phyloP scores from a whole-genome alignment of 2,888 invertebrate species.

The Meiosimyza platycephala region DNA sequence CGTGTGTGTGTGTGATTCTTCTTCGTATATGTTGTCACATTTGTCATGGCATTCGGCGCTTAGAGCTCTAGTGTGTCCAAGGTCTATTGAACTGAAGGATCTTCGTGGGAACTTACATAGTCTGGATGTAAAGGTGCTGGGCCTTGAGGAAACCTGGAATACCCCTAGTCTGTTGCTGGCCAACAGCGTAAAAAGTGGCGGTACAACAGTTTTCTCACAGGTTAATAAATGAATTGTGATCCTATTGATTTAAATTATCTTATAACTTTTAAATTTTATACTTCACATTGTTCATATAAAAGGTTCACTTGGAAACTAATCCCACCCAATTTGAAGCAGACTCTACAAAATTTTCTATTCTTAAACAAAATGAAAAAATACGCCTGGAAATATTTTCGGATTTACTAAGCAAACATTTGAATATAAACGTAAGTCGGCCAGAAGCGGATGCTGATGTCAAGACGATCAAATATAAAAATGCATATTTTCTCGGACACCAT shows the following conservation, averaged over 20 bases:
- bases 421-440: slow-evolving; percentile 51
- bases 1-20: slow-evolving; percentile 56
- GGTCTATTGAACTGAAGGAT: slow-evolving; percentile 69
- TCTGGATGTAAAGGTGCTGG: slow-evolving; percentile 81
- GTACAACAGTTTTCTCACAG: slow-evolving; percentile 84
- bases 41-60: slow-evolving; percentile 54
- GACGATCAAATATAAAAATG: slow-evolving; percentile 71
- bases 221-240: slow-evolving; percentile 62
- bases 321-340: slow-evolving; percentile 76
- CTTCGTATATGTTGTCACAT: slow-evolving; percentile 58
- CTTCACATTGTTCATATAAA: slow-evolving; percentile 44
- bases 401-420: slow-evolving; percentile 77
- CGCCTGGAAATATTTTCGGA: slow-evolving; percentile 83
- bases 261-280: slow-evolving; percentile 8
- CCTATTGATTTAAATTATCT: neutral
- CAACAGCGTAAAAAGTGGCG: slow-evolving; percentile 73
- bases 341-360: slow-evolving; percentile 70
- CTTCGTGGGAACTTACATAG: slow-evolving; percentile 72
- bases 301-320: slow-evolving; percentile 86
- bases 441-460: slow-evolving; percentile 60
- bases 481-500: slow-evolving; percentile 81
- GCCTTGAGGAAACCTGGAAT: slow-evolving; percentile 88
- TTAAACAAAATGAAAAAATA: slow-evolving; percentile 76
- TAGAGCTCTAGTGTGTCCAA: slow-evolving; percentile 69
- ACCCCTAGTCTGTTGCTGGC: slow-evolving; percentile 85